Conservation (phyloP, 1,140 invertebrate species). For the Octopus bimaculoides region DNA sequence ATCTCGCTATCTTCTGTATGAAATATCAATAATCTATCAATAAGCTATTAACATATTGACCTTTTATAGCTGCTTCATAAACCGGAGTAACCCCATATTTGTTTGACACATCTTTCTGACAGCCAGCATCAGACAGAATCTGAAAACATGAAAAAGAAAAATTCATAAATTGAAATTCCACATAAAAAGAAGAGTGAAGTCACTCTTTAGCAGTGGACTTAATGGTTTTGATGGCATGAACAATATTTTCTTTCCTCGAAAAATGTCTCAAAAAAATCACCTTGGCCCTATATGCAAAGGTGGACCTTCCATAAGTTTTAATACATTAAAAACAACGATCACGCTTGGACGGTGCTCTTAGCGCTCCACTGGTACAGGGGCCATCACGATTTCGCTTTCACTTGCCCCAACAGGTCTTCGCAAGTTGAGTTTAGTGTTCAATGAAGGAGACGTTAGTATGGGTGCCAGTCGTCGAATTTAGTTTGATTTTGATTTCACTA, state of each 20-base stretch:
- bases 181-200: background rate
- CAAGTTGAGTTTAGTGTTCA: too few relatives aligned
- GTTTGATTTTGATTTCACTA: too few relatives aligned
- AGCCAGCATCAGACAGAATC: conserved; percentile 38
- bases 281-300: background rate
- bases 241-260: background rate
- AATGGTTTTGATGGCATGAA: background rate
- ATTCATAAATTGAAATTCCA: background rate
- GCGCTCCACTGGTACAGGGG: too few relatives aligned
- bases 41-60: conserved; percentile 16
- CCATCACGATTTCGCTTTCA: too few relatives aligned
- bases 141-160: conserved; percentile 19
- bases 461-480: too few relatives aligned
- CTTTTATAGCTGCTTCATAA: conserved; percentile 40
- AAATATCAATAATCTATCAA: background rate
- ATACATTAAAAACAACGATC: too few relatives aligned
- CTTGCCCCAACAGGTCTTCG: too few relatives aligned
- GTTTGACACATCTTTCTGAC: conserved; percentile 33
- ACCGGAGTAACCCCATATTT: conserved; percentile 43
- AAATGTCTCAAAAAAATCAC: background rate
- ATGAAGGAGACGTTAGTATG: too few relatives aligned
- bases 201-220: background rate
- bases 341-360: too few relatives aligned
- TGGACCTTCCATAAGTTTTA: background rate
- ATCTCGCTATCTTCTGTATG: background rate